Conservation (phyloP, 2,113 vertebrate species). For the Ibidorhyncha struthersii region DNA sequence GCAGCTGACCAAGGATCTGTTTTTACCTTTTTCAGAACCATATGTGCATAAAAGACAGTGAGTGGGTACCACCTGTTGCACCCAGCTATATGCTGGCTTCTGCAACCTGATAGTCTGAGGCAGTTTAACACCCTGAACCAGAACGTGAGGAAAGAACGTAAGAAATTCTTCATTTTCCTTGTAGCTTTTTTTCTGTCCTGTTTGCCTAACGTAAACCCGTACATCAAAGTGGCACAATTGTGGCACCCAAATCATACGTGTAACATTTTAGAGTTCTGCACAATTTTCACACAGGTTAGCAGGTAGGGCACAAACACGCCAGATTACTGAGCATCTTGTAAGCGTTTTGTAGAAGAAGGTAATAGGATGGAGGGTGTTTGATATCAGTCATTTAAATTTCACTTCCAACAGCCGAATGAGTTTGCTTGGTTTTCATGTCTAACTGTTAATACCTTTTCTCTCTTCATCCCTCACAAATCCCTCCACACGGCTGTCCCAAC, state of each 20-base stretch:
- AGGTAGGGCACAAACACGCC: background rate
- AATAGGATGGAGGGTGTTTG: background rate
- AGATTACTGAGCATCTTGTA: background rate
- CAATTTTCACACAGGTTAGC: background rate
- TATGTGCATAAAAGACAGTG: background rate
- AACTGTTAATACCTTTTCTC: background rate
- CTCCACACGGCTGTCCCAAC: rapidly evolving
- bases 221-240: background rate
- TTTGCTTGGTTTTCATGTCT: background rate
- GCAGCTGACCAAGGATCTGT: background rate
- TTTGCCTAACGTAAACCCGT: background rate
- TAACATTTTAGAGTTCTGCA: background rate
- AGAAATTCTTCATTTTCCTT: background rate
- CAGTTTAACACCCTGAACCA: background rate
- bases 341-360: background rate
- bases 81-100: background rate
- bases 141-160: background rate
- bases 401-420: background rate
- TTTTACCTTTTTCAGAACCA: background rate
- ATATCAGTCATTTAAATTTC: background rate
- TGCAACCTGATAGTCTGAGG: background rate
- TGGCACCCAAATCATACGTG: background rate
- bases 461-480: background rate
- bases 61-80: background rate
- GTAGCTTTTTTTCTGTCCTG: background rate